phyloP scores from a whole-genome alignment of 2,797 vertebrate species.

The Rhinogobio ventralis region DNA sequence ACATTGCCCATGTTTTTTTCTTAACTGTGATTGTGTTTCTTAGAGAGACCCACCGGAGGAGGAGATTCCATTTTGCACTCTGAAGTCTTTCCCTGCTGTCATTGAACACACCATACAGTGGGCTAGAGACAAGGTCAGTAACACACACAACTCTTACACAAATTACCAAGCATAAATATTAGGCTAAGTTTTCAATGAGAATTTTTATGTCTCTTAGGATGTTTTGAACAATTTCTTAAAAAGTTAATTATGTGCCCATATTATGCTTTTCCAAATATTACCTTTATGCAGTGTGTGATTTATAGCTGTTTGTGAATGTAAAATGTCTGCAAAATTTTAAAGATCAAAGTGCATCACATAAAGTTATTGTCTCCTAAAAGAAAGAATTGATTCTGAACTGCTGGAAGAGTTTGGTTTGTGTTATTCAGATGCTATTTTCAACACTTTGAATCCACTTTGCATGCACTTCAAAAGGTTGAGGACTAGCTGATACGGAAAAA shows the following conservation, averaged over 20 bases:
- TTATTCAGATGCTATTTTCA: too few relatives aligned
- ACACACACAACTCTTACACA: neutral
- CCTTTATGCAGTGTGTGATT: neutral
- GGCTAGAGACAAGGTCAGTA: constrained; percentile 95
- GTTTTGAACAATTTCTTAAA: too few relatives aligned
- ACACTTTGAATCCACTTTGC: too few relatives aligned
- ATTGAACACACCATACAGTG: constrained; percentile 99
- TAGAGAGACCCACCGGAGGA: constrained; percentile 97
- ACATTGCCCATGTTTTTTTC: neutral
- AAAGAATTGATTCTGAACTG: too few relatives aligned
- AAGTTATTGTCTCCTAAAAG: neutral
- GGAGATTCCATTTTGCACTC: constrained; percentile 98
- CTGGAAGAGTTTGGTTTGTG: too few relatives aligned
- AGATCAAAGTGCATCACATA: neutral
- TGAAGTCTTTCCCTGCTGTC: constrained; percentile 97
- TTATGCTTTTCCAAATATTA: too few relatives aligned
- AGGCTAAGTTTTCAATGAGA: neutral
- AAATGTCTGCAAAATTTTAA: neutral
- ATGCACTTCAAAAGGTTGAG: too few relatives aligned
- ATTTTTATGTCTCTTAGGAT: neutral
- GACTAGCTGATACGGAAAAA: too few relatives aligned
- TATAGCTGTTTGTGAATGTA: neutral
- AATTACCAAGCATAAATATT: neutral
- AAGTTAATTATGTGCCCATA: too few relatives aligned
- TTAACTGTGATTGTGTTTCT: constrained; percentile 3